These are phyloP conservation scores for Homarus americanus DNA, from an alignment of 1,140 invertebrate species.

Conservation along the genomic window DNA sequence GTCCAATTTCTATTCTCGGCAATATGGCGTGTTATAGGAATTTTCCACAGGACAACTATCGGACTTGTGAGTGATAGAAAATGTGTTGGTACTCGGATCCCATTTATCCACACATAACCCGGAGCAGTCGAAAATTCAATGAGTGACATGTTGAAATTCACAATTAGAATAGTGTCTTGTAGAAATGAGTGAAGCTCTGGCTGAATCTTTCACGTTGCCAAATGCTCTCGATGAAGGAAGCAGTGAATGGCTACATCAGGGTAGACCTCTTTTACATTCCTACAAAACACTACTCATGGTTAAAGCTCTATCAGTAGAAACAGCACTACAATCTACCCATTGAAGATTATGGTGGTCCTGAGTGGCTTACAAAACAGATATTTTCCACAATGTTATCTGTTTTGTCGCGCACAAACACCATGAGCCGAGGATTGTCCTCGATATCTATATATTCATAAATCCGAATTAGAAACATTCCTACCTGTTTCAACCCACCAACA, in stretches of 20 bases:
- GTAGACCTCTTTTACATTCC: background rate
- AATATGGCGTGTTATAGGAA: background rate
- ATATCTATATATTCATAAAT: background rate
- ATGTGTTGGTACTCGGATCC: conserved; percentile 34
- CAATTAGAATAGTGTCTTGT: conserved; percentile 31
- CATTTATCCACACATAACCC: conserved; percentile 50
- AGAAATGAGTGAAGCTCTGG: conserved; percentile 44
- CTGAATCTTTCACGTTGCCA: conserved; percentile 14
- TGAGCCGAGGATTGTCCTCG: background rate
- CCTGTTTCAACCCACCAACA: conserved; percentile 23
- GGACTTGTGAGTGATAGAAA: conserved; percentile 25
- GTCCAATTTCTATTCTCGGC: conserved; percentile 30
- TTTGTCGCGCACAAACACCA: conserved; percentile 28
- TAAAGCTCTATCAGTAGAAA: conserved; percentile 42
- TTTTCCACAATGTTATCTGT: conserved; percentile 25
- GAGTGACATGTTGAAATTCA: conserved; percentile 27
- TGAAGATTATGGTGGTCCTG: conserved; percentile 39
- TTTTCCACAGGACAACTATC: too few relatives aligned
- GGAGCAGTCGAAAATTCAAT: conserved; percentile 44
- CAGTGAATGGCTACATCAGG: conserved; percentile 43
- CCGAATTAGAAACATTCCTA: background rate
- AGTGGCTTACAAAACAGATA: background rate
- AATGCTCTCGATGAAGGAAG: conserved; percentile 22
- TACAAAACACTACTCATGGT: background rate
- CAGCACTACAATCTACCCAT: conserved; percentile 36